phyloP scores from a whole-genome alignment of 2,888 invertebrate species.

The Drosophila testacea region DNA sequence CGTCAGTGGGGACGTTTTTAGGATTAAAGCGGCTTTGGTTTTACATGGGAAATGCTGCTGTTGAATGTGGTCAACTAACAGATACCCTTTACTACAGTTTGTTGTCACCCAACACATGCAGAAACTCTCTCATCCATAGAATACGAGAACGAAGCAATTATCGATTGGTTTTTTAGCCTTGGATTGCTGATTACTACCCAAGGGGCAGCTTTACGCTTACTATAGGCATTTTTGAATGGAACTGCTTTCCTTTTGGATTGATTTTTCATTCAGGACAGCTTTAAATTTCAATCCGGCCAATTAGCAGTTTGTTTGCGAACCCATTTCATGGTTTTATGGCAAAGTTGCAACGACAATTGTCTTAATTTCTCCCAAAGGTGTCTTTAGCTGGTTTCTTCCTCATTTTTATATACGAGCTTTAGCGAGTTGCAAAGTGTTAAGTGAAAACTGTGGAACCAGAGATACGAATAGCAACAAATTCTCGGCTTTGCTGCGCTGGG shows the following conservation, averaged over 20 bases:
- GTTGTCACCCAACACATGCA: constrained; percentile 26
- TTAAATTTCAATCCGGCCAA: constrained; percentile 24
- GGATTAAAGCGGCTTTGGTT: constrained; percentile 59
- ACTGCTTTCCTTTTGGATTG: constrained; percentile 10
- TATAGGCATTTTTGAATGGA: not conserved
- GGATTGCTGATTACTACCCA: constrained; percentile 8
- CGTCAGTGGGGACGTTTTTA: constrained; percentile 53
- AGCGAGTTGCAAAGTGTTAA: constrained; percentile 31
- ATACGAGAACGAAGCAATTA: constrained; percentile 36
- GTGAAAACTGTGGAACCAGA: constrained; percentile 9
- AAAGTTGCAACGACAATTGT: constrained; percentile 52
- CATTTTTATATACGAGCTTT: not conserved
- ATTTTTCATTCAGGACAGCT: constrained; percentile 9
- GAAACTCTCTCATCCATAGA: constrained; percentile 6
- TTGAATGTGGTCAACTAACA: not conserved
- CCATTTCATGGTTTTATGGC: constrained; percentile 41
- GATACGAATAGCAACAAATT: constrained; percentile 23
- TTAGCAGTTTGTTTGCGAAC: constrained; percentile 23
- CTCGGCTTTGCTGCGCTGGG: constrained; percentile 28
- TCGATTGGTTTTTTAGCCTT: constrained; percentile 21
- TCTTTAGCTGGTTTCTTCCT: constrained; percentile 47
- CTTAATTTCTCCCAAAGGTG: constrained; percentile 69
- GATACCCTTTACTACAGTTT: not conserved
- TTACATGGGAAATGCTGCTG: constrained; percentile 1
- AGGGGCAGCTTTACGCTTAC: not conserved